phyloP scores from a whole-genome alignment of 2,888 invertebrate species.

The Spisula solida region DNA sequence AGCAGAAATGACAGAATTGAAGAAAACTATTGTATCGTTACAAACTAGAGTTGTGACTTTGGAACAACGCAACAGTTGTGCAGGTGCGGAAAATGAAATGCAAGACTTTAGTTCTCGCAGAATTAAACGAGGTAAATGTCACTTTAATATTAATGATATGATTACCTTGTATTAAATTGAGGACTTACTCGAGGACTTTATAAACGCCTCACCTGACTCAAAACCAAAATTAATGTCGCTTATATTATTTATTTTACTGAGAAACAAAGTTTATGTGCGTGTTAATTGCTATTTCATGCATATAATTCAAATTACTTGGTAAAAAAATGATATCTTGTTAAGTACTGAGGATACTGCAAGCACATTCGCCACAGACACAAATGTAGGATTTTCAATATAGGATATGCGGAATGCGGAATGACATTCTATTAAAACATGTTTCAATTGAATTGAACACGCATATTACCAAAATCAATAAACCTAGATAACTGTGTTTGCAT shows the following conservation, averaged over 20 bases:
- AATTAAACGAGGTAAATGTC: not conserved
- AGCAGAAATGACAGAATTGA: not conserved
- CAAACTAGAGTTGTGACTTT: not conserved
- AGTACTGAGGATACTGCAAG: too few relatives aligned
- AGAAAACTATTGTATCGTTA: not conserved
- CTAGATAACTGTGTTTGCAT: not conserved
- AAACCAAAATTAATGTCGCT: not conserved
- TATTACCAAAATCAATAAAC: not conserved
- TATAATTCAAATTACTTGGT: too few relatives aligned
- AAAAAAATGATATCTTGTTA: too few relatives aligned
- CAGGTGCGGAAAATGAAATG: not conserved
- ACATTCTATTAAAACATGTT: too few relatives aligned
- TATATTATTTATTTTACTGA: not conserved
- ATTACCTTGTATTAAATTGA: not conserved
- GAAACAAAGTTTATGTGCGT: not conserved
- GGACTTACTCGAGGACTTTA: too few relatives aligned
- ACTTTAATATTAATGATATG: not conserved
- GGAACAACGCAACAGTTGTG: not conserved
- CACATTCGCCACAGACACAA: too few relatives aligned
- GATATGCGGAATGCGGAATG: too few relatives aligned
- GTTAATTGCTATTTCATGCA: not conserved
- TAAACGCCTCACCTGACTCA: too few relatives aligned
- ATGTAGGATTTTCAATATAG: too few relatives aligned
- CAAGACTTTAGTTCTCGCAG: not conserved
- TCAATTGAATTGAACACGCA: too few relatives aligned